A percentile compares a stretch with the other conserved stretches of the same genome.
Evolutionary conservation across 2,888 invertebrate species (phyloP).

Genomic region (Agrilus cyanescens): DNA sequence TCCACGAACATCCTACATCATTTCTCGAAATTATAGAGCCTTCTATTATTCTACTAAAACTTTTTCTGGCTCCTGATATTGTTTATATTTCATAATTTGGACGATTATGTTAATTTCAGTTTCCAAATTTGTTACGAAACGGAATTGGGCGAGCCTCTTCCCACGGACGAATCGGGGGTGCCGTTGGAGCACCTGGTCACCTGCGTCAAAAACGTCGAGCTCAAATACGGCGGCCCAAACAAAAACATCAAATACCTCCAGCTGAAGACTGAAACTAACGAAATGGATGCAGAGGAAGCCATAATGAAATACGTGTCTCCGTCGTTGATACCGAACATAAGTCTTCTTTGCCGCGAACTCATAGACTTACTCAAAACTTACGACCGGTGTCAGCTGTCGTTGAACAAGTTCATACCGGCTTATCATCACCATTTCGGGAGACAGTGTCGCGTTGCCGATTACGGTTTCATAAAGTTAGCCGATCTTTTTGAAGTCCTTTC

Average conservation of each 20-base stretch:
- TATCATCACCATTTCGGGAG: constrained; percentile 95
- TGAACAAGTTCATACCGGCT: constrained; percentile 81
- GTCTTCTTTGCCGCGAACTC: constrained; percentile 76
- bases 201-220: constrained; percentile 59
- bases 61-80: too few species aligned
- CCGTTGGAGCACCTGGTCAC: constrained; percentile 83
- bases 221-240: constrained; percentile 33
- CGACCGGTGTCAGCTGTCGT: constrained; percentile 70
- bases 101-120: constrained; percentile 37
- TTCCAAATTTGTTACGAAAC: constrained; percentile 72
- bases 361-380: constrained; percentile 73
- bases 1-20: too few species aligned
- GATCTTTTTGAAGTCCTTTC: constrained; percentile 84
- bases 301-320: constrained; percentile 47
- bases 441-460: constrained; percentile 91
- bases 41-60: too few species aligned
- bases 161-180: constrained; percentile 60
- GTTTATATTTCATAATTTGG: background rate
- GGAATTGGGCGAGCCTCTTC: constrained; percentile 50
- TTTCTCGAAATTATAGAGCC: too few species aligned
- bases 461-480: constrained; percentile 87
- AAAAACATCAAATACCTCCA: constrained; percentile 31
- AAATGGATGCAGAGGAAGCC: constrained; percentile 20
- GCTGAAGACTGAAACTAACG: constrained; percentile 18
- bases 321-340: constrained; percentile 57